Percentiles rank a stretch among this genome's conserved stretches.
Conservation (phyloP, 92 coral and sea anemone species). For the Palythoa grandis region DNA sequence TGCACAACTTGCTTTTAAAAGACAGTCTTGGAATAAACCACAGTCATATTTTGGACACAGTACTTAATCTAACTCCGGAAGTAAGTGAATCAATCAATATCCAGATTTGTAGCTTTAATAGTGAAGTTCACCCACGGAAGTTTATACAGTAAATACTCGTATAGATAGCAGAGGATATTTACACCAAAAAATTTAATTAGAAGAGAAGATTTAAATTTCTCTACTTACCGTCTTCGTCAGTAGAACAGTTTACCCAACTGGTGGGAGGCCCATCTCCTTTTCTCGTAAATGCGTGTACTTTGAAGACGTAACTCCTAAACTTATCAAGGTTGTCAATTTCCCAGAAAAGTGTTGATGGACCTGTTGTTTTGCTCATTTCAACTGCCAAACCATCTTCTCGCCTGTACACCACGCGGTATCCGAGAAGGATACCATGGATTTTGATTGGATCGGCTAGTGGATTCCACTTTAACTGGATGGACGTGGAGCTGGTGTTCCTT, state of each 20-base stretch:
- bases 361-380: not conserved
- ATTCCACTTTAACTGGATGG: conserved; percentile 70
- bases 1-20: no score
- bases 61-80: no score
- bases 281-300: conserved; percentile 59
- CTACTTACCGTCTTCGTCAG: conserved; percentile 76
- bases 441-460: conserved; percentile 62
- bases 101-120: no score
- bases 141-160: no score
- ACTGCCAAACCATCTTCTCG: conserved; percentile 59
- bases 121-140: no score
- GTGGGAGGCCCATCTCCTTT: conserved; percentile 67
- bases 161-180: no score
- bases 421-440: conserved; percentile 67
- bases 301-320: conserved; percentile 51
- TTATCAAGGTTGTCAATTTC: conserved; percentile 41
- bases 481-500: conserved; percentile 74
- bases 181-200: no score
- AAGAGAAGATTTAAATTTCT: not conserved
- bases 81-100: no score
- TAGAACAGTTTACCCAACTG: conserved; percentile 41
- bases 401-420: conserved; percentile 54
- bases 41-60: no score
- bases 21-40: no score
- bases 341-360: not conserved